A percentile compares a stretch with the other conserved stretches of the same genome.
phyloP scores from a whole-genome alignment of 2,113 vertebrate species.

The Catharus minimus region DNA sequence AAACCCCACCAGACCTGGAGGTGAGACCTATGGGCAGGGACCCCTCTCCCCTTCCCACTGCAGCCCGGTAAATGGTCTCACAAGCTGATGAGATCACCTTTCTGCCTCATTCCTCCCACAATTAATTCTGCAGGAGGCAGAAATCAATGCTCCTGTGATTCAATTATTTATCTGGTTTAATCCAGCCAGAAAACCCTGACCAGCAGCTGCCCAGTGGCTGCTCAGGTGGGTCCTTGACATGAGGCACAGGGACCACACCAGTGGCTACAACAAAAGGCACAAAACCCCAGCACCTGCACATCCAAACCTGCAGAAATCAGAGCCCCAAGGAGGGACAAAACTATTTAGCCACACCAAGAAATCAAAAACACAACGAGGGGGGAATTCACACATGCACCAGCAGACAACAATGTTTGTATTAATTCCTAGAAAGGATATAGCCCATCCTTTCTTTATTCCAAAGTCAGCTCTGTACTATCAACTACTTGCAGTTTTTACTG shows the following conservation, averaged over 20 bases:
- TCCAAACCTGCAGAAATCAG: neutral
- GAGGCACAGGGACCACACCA: neutral
- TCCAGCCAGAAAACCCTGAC: neutral
- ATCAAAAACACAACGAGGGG: neutral
- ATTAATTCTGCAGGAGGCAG: conserved; percentile 21
- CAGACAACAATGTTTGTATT: neutral
- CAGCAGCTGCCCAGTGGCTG: neutral
- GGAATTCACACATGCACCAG: neutral
- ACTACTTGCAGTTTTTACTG: neutral
- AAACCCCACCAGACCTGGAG: neutral
- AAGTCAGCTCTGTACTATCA: neutral
- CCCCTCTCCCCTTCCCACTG: neutral
- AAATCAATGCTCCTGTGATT: neutral
- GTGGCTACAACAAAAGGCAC: neutral
- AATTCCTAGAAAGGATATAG: neutral
- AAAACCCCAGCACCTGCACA: neutral
- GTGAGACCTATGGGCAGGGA: neutral
- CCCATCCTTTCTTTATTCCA: neutral
- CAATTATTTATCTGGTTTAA: conserved; percentile 16
- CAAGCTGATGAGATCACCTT: conserved; percentile 22
- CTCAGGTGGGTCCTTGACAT: rapidly evolving
- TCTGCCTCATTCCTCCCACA: neutral
- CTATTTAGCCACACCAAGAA: neutral
- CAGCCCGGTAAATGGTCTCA: neutral
- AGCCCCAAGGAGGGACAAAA: neutral